Base-by-base conservation (phyloP, 2,888 invertebrate species). In the Sialis fuliginosa region DNA sequence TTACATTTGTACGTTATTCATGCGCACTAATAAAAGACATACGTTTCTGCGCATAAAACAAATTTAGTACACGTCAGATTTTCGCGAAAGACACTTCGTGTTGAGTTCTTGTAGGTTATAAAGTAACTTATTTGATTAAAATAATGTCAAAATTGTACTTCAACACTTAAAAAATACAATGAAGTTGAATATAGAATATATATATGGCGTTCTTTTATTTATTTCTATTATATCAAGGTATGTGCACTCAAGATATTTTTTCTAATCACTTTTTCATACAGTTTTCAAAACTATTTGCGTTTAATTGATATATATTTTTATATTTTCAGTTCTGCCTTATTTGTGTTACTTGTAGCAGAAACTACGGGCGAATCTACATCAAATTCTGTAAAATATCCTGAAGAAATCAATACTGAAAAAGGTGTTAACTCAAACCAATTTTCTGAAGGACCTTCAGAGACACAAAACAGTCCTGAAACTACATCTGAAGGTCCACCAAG, bases 31-130 rank as follows among this genome's bases (percentile, higher is more conserved):
- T 22, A 22, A 22, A 22, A 22, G 39, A 39, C 34, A 22, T 12
- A 31, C 5, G 39, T 35, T 31, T 34, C 10, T 39, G 45, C 45
- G 39, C 45, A 32, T 34, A 31, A 8, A 5, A 9, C 12, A 31
- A 33, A 7, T 34, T 47, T 42, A 42, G 47, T 47, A 47, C 47
- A 47, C 47, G 47, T 47, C 47, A 47, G 47, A 13, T 42, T 47
- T 47, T 45, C 32, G 35, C 33, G 35, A 33, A 32, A 31, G 39
- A n/a, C 32, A 32, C 31, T 31, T 30, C 22, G 42, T 42, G 9
- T 30, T 10, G 30, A 13, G 22, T 22, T 31, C 30, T 31, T 42
- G 42, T 6, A 31, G 31, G 42, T n/a, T 42, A 31, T 42, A 31
- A 7, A 31, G 7, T 10, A 10, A 31, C 10, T 42, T 42, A 42